Evolutionary conservation across 2,888 invertebrate genomes (phyloP), one percentile per base, ranked within the genome.

Genomic region (Ischnus inquisitorius): DNA sequence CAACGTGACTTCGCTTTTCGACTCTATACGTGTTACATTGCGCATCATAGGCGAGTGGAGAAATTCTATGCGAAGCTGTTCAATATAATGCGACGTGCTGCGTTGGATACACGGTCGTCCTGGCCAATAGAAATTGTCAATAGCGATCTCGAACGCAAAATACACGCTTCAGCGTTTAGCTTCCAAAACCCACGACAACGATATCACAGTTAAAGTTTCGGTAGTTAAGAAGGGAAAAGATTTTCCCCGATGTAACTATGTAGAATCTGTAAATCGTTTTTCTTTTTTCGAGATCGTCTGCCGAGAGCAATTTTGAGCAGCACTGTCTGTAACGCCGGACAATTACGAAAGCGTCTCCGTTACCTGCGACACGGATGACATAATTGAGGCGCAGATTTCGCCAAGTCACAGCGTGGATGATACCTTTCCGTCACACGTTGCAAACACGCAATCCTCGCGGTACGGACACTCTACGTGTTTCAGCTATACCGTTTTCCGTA

Each of bases 341-440:
- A 60, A 78, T 62, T 28, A 39, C 34, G 19, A 46, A 22, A n/a
- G 46, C 19, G 67, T 77, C 39, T 64, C 22, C 39, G 28, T 79
- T 64, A 54, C 72, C 28, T n/a, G 19, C 6, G 64, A 43, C 46
- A 28, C 22, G 46, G 51, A 39, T 65, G 64, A 69, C 65, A 79
- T 71, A 79, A 83, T 79, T 69, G 51, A 76, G 78, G 68, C 62
- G 39, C 48, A 54, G 41, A 34, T 48, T 64, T 54, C 8, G 16
- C 74, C 48, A 74, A 62, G 62, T 41, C 64, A 46, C 72, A 67
- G 39, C 19, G 54, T 0, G 4, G 14, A 54, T 79, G 79, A 39
- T 34, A 79, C 51, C 22, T 51, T 62, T 57, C 72, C 69, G 79
- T 79, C 46, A 79, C 83, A 71, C 46, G 25, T 65, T 71, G 57